Evolutionary conservation across 2,113 vertebrate genomes (phyloP).

Genomic region (Hypomesus transpacificus): DNA sequence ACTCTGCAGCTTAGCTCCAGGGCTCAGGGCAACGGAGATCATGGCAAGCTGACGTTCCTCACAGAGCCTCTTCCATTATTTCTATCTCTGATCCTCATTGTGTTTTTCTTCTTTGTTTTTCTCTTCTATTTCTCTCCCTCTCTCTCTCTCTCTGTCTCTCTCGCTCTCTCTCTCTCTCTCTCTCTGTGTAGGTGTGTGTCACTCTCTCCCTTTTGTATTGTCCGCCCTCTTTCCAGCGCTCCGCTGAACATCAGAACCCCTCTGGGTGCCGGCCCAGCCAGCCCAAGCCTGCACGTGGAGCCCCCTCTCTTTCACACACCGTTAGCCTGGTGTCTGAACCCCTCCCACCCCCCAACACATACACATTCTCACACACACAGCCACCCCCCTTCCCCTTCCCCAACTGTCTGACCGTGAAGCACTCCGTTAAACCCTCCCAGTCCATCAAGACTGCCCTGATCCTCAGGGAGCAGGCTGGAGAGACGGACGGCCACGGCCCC

Average conservation of each 20-base stretch:
- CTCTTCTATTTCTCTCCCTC: constrained; percentile 1
- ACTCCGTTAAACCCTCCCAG: no score
- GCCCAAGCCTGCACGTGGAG: constrained; percentile 42
- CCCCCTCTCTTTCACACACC: constrained; percentile 63
- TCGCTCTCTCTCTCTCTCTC: constrained; percentile 10
- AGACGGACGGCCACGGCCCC: constrained; percentile 11
- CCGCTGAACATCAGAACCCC: constrained; percentile 21
- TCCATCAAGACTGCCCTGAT: no score
- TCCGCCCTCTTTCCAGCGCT: constrained; percentile 1
- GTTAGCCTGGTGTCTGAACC: constrained; percentile 50
- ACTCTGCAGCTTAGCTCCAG: constrained; percentile 42
- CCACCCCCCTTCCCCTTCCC: neutral
- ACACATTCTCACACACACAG: neutral
- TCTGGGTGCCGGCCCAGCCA: constrained; percentile 45
- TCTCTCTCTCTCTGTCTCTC: neutral
- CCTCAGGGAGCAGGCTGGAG: neutral
- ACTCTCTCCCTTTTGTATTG: neutral
- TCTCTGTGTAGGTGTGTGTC: neutral
- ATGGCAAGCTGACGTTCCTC: constrained; percentile 49
- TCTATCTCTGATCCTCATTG: neutral
- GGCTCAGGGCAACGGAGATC: constrained; percentile 39
- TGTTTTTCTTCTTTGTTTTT: neutral
- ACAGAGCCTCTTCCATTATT: constrained; percentile 13
- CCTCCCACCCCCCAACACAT: constrained; percentile 19
- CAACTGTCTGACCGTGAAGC: no score